Percentiles rank a stretch among this genome's conserved stretches.
These are phyloP conservation scores for Anguilla anguilla DNA, from an alignment of 2,797 vertebrate species.

Conservation along the genomic window DNA sequence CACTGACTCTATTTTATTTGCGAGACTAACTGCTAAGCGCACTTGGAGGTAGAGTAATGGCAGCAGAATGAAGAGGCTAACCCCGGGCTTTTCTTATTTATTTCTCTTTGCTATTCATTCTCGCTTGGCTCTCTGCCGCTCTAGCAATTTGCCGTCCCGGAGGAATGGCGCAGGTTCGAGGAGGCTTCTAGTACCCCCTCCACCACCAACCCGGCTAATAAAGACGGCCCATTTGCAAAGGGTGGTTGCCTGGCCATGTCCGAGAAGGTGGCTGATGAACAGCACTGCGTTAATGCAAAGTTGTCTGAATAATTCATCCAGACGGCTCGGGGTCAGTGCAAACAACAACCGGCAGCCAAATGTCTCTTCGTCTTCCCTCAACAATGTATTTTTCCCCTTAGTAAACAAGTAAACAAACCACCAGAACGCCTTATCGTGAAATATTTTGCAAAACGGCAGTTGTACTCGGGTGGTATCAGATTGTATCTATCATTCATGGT, in stretches of 20 bases:
- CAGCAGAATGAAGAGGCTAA: background rate
- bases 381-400: background rate
- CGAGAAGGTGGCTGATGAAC: background rate
- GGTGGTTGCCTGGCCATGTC: background rate
- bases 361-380: background rate
- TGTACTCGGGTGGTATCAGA: background rate
- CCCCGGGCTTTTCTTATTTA: background rate
- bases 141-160: background rate
- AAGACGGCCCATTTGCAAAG: background rate
- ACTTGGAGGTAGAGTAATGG: background rate
- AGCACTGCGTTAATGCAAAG: background rate
- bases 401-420: slow-evolving; percentile 1
- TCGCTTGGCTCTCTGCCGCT: background rate
- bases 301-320: background rate
- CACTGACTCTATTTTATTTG: background rate
- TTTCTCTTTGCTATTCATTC: background rate
- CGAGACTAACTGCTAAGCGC: background rate
- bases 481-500: background rate
- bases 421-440: background rate
- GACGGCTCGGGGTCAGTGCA: background rate
- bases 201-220: background rate
- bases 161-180: background rate
- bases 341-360: background rate
- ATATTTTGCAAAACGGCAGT: background rate
- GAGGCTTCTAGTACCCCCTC: background rate